Base-by-base conservation (phyloP, 2,888 invertebrate species). In the Hipparchia sbordonii region DNA sequence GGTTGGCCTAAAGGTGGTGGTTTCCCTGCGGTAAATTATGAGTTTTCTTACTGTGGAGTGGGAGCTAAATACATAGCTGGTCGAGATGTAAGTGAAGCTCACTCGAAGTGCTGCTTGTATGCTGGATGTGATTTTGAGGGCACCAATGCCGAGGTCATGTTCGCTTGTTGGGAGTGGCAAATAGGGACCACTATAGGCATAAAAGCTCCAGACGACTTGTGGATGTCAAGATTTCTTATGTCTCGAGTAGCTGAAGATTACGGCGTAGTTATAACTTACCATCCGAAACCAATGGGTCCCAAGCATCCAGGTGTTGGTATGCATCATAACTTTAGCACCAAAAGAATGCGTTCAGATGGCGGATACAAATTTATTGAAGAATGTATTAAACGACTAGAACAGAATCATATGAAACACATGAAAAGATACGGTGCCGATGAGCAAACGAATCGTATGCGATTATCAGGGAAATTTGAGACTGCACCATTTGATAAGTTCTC, bases 71-170 rank as follows among this genome's bases (percentile, higher is more conserved):
- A 97, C 88, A 97, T 98, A 8, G 98, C 97, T 83, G 99, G 98
- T 6, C 95, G 99, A 74, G 99, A 99, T 84, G 95, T 99, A 77
- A 96, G 97, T 23, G 99, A 99, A 90, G 96, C 98, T 8, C 99
- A 99, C 83, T 82, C 85, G 0, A 88, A 90, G 77, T 92, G 98
- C 8, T 99, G 99, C 85, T 94, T 99, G 68, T 99, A 98, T 88
- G 97, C 99, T 74, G 99, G 99, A 62, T 95, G 99, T 76, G 97
- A 97, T 81, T 97, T 99, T 80, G 95, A 97, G 78, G 99, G 99
- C 54, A 97, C 97, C 54, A 99, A 99, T 87, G 99, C 99, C 6
- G 99, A 99, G 93, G 99, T 99, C 46, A 98, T 98, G 98, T 97
- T 96, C 39, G 97, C 97, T 48, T 98, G 97, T 94, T 97, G 97